Percentiles rank a stretch among this genome's conserved stretches.
Conservation (phyloP, 2,113 vertebrate genomes). For the Carlito syrichta region DNA sequence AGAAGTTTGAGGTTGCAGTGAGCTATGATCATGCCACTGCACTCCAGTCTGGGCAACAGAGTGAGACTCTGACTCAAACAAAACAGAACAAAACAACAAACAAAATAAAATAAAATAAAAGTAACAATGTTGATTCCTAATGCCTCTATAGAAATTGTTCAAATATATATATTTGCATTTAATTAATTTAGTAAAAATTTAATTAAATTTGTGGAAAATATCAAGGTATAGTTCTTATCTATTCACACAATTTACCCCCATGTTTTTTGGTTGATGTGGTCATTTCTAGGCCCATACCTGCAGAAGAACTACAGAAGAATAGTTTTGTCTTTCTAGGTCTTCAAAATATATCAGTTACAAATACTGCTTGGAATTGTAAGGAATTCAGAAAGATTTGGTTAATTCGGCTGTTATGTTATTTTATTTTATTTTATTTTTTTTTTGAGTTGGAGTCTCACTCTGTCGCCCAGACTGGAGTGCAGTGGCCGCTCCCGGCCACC, state of each 20-base stretch:
- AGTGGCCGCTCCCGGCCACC: no score
- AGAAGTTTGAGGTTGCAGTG: no score
- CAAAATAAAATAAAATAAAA: no score
- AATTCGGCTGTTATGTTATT: not conserved
- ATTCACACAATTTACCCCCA: not conserved
- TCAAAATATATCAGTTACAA: not conserved
- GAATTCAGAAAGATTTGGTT: not conserved
- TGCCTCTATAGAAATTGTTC: not conserved
- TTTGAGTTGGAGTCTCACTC: no score
- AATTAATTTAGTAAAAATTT: not conserved
- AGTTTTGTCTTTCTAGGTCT: not conserved
- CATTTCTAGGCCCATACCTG: not conserved
- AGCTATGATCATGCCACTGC: no score
- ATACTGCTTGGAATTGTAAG: not conserved
- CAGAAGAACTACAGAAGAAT: not conserved
- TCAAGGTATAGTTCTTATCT: not conserved
- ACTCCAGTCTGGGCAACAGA: no score
- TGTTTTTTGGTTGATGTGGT: not conserved
- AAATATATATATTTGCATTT: not conserved
- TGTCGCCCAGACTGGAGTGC: no score
- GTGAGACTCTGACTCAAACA: no score
- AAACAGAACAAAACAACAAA: no score
- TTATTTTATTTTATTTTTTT: not conserved
- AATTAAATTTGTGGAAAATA: no score
- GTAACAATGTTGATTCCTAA: not conserved